phyloP scores from a whole-genome alignment of 92 coral and sea anemone species.

The Epizoanthus scotinus region DNA sequence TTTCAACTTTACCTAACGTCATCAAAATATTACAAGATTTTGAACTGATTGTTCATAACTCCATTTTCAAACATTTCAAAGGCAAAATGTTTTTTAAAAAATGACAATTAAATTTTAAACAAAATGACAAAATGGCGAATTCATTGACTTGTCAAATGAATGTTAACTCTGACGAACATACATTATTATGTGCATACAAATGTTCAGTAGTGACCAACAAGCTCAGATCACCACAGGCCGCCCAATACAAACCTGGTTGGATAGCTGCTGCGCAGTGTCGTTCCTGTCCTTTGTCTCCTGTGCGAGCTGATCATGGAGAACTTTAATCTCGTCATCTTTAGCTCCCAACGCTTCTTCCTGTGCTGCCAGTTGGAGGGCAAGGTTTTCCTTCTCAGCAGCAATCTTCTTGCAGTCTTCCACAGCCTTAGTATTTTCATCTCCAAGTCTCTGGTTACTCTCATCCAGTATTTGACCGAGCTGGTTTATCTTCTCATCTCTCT shows the following conservation, averaged over 20 bases:
- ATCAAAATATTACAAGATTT: no score
- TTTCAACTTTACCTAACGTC: no score
- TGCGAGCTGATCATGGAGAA: conserved; percentile 61
- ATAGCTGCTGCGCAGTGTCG: conserved; percentile 36
- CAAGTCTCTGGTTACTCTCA: conserved; percentile 50
- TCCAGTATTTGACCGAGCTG: conserved; percentile 60
- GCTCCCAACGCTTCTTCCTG: conserved; percentile 47
- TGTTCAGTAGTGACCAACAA: neutral
- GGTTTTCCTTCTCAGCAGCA: conserved; percentile 44
- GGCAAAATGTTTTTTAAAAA: no score
- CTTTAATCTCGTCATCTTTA: conserved; percentile 63
- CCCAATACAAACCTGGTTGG: conserved; percentile 40
- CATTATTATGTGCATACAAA: neutral
- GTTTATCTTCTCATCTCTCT: conserved; percentile 57
- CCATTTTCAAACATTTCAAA: no score
- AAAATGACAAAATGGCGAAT: no score
- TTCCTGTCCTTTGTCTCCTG: conserved; percentile 59
- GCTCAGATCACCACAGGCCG: neutral
- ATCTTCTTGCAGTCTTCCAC: conserved; percentile 37
- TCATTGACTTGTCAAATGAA: no score
- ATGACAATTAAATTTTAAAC: no score
- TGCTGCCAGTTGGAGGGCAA: conserved; percentile 36
- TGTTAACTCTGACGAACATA: no score
- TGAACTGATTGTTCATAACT: no score
- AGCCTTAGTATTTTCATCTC: conserved; percentile 49